Conservation (phyloP, 2,888 invertebrate genomes). For the Napeogenes inachia region DNA sequence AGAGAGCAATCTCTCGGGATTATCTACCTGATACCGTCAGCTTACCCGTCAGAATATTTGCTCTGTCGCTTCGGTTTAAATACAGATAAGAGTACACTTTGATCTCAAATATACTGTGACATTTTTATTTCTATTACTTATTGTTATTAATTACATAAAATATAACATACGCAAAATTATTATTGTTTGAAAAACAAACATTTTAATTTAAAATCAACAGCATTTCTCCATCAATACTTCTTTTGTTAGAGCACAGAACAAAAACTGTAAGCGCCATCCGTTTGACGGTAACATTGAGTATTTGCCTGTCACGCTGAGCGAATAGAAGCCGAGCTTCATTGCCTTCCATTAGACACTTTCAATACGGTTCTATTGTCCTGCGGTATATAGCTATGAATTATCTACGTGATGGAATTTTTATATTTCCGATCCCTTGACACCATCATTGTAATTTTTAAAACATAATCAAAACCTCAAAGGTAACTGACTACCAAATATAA, state of each 20-base stretch:
- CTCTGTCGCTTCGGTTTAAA: constrained; percentile 18
- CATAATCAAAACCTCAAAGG: not conserved
- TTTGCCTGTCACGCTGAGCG: constrained; percentile 34
- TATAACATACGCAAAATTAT: no score
- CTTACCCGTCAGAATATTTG: constrained; percentile 23
- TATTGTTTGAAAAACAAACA: not conserved
- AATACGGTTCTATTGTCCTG: constrained; percentile 68
- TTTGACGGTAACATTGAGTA: constrained; percentile 22
- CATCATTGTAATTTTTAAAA: not conserved
- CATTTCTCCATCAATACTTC: not conserved
- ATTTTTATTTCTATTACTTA: no score
- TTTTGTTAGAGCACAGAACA: constrained; percentile 2
- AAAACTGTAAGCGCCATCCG: constrained; percentile 14
- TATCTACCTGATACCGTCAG: constrained; percentile 22
- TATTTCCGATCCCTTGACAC: constrained; percentile 60
- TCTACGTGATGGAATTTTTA: constrained; percentile 74
- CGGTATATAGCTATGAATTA: constrained; percentile 63
- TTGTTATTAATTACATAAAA: no score
- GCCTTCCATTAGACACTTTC: constrained; percentile 49
- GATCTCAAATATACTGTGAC: not conserved
- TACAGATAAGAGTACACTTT: constrained; percentile 9
- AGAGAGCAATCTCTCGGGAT: constrained; percentile 27
- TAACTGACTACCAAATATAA: not conserved
- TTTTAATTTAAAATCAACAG: not conserved
- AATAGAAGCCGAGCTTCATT: constrained; percentile 31